A percentile compares a stretch with the other conserved stretches of the same genome.
Evolutionary conservation across 2,888 invertebrate genomes (phyloP).

Genomic region (Apomyelois bistriatella): DNA sequence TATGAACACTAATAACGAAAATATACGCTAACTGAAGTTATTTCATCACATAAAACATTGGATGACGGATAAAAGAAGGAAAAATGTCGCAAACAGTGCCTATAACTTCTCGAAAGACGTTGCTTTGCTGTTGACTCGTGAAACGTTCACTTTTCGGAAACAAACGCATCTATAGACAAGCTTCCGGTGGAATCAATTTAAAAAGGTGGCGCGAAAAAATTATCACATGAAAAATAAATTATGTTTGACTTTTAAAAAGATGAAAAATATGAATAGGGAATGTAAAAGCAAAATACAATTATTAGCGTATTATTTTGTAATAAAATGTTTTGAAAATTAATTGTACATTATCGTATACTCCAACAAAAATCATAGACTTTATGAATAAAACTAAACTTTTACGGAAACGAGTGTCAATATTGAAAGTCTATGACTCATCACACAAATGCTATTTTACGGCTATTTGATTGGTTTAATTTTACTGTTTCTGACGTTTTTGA

Average conservation of each 20-base stretch:
- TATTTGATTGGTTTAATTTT: too few relatives aligned
- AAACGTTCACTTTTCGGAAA: constrained; percentile 80
- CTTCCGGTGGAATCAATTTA: constrained; percentile 74
- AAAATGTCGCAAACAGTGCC: constrained; percentile 79
- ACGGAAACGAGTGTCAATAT: constrained; percentile 79
- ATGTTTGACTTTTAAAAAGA: background rate
- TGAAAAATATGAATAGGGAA: constrained; percentile 6
- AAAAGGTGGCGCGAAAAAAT: constrained; percentile 64
- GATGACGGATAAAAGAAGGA: constrained; percentile 79
- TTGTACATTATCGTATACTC: constrained; percentile 31
- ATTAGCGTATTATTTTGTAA: too few relatives aligned
- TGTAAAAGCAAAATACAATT: constrained; percentile 13
- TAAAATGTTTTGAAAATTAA: background rate
- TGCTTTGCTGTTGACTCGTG: constrained; percentile 81
- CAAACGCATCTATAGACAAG: constrained; percentile 80
- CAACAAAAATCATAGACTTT: constrained; percentile 51
- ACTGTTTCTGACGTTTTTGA: constrained; percentile 29
- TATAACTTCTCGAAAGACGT: constrained; percentile 79
- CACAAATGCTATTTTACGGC: constrained; percentile 45
- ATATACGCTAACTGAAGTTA: constrained; percentile 72
- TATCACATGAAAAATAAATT: background rate
- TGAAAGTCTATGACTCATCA: constrained; percentile 73
- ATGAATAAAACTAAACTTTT: constrained; percentile 48
- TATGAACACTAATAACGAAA: constrained; percentile 78
- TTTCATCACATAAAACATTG: constrained; percentile 78